A percentile compares a stretch with the other conserved stretches of the same genome.
These are phyloP conservation scores for Chitala chitala DNA, from an alignment of 2,113 vertebrate genomes.

Conservation along the genomic window DNA sequence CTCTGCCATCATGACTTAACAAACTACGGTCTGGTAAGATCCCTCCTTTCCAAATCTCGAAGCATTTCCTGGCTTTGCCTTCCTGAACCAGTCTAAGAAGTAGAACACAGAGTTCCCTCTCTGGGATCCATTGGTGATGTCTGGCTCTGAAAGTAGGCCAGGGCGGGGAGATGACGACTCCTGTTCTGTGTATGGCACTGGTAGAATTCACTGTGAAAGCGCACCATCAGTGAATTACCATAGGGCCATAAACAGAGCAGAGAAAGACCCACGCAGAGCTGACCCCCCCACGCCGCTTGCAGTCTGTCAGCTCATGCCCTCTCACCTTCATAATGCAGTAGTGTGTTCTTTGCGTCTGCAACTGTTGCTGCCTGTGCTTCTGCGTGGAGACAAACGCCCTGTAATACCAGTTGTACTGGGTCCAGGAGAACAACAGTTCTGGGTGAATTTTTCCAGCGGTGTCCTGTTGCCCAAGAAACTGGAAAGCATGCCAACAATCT, in stretches of 20 bases:
- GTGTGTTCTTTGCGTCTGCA: too few relatives aligned
- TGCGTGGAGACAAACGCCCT: conserved; percentile 29
- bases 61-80: not conserved
- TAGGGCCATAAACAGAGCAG: conserved; percentile 99
- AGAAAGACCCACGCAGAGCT: conserved; percentile 85
- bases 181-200: conserved; percentile 86
- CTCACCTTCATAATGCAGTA: too few relatives aligned
- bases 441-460: not conserved
- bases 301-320: not conserved
- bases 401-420: conserved; percentile 36
- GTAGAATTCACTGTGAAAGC: conserved; percentile 97
- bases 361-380: too few relatives aligned
- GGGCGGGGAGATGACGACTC: conserved; percentile 52
- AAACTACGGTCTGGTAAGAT: too few relatives aligned
- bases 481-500: conserved; percentile 39
- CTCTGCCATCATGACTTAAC: not conserved
- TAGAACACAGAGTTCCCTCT: not conserved
- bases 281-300: conserved; percentile 42
- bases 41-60: not conserved
- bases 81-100: not conserved
- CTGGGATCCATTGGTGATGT: too few relatives aligned
- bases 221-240: conserved; percentile 99
- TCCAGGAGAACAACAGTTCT: not conserved
- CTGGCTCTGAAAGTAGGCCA: not conserved
- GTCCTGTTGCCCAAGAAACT: conserved; percentile 19